phyloP scores from a whole-genome alignment of 2,113 vertebrate genomes.

The Anolis carolinensis region DNA sequence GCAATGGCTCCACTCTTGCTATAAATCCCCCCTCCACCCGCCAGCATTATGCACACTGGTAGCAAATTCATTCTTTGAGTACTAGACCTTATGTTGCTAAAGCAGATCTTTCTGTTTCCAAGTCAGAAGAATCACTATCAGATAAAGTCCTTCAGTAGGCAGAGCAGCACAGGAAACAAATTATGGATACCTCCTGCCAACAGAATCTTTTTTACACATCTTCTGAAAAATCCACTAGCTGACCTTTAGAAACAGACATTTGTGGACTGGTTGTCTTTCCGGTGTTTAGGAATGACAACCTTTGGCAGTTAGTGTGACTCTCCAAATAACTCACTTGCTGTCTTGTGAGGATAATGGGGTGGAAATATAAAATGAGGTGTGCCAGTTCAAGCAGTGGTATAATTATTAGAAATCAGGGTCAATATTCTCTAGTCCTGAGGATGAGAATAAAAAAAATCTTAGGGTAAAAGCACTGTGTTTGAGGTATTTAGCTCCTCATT shows the following conservation, averaged over 20 bases:
- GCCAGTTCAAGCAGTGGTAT: no score
- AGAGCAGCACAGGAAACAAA: background rate
- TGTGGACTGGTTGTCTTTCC: background rate
- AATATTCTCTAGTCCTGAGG: no score
- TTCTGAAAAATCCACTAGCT: background rate
- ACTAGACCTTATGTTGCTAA: background rate
- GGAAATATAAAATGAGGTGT: no score
- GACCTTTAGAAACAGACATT: background rate
- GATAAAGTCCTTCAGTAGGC: background rate
- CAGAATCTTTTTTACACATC: no score
- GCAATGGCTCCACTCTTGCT: conserved; percentile 13
- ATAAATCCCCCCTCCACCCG: background rate
- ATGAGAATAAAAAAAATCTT: no score
- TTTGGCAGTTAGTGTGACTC: no score
- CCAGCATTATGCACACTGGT: background rate
- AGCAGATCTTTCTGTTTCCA: background rate
- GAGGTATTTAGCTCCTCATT: no score
- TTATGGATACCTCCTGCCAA: background rate
- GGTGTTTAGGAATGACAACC: background rate
- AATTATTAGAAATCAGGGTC: no score
- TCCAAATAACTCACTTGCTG: no score
- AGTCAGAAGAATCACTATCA: background rate
- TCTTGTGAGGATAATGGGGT: no score
- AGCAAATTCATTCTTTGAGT: background rate
- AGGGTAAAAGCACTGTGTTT: no score